These are phyloP conservation scores for Psophia crepitans DNA, from an alignment of 2,113 vertebrate genomes.

Conservation along the genomic window DNA sequence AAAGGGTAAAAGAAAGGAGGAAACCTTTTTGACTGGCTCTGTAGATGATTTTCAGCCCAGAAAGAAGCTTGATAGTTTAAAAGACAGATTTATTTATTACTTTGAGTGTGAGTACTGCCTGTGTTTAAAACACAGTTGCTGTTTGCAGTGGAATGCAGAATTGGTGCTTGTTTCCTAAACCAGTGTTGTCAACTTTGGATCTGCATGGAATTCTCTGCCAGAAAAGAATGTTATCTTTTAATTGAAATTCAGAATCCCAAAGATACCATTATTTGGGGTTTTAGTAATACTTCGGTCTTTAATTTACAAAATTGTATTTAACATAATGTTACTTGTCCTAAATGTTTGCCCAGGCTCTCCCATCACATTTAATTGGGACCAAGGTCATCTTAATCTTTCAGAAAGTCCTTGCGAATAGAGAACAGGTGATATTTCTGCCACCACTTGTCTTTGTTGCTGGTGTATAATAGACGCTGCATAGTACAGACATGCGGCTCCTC, in stretches of 20 bases:
- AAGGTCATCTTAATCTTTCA: background rate
- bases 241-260: background rate
- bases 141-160: background rate
- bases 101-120: background rate
- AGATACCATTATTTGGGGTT: background rate
- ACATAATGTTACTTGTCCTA: background rate
- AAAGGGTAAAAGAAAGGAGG: background rate
- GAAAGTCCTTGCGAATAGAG: background rate
- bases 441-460: background rate
- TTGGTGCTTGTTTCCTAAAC: background rate
- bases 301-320: slow-evolving; percentile 10
- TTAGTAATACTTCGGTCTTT: slow-evolving; percentile 1
- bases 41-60: background rate
- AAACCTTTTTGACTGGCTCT: background rate
- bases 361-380: background rate
- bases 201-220: background rate
- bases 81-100: background rate
- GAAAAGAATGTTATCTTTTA: background rate
- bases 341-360: background rate
- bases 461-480: background rate
- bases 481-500: background rate
- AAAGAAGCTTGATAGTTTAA: background rate
- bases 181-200: background rate
- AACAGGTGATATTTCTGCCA: background rate
- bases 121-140: background rate